Base-by-base conservation (phyloP, 2,113 vertebrate genomes). In the Butastur rufipennis region DNA sequence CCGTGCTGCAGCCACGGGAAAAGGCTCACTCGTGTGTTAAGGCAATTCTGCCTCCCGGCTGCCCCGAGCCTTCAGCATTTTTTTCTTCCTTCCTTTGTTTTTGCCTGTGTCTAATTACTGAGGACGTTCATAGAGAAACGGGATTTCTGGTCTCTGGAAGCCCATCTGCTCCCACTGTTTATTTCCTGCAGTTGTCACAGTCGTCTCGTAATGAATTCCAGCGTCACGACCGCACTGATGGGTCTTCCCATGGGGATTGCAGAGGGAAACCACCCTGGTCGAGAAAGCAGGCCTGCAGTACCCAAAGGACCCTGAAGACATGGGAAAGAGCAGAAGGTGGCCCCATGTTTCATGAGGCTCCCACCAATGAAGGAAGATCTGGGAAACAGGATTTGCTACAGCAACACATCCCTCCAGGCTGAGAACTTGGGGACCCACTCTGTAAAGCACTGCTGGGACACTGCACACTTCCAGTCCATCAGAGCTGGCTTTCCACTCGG, bases 101-200 rank as follows among this genome's bases (percentile, higher is more conserved):
- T 84, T 79, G 26, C 1, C 2, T 6, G 5, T 26, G 59, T 89
- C 81, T 86, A 91, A 25, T 94, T 96, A 88, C 27, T 56, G 78
- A 94, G 65, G 77, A 75, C 6, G 2, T 79, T 97, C 83, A 81
- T 2, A 72, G 27, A 79, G 68, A 79, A 84, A 79, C 0, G 17
- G 74, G 52, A 94, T 93, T 95, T 91, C 86, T 96, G 92, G 74
- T 85, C 86, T 78, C 86, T 75, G 32, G 77, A 85, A 97, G 62
- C 65, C 65, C 94, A 96, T 95, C 96, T 95, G 94, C 81, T 96
- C 73, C 43, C 73, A 56, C 70, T 95, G 88, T 81, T 94, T 95
- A 94, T 93, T 97, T 95, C 86, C 86, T 93, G 96, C 90, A 92
- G 86, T 74, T 14, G 38, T 93, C 81, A 66, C 50, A 86, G 65